Evolutionary conservation across 2,113 vertebrate species (phyloP).

Genomic region (Mionectes macconnelli): DNA sequence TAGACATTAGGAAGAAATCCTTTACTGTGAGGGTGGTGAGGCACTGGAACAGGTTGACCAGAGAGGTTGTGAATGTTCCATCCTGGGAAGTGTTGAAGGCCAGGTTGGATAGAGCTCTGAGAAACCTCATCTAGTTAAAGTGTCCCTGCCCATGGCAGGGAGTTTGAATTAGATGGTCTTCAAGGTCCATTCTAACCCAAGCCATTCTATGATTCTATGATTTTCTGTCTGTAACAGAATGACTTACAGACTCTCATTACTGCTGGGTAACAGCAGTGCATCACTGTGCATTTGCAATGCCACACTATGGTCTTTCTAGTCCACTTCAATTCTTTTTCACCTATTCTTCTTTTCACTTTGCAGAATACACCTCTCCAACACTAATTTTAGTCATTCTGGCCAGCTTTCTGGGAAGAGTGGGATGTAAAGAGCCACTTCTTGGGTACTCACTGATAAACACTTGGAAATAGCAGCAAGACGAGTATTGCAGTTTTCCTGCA

Average conservation of each 20-base stretch:
- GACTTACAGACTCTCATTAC: background rate
- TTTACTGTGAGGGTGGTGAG: background rate
- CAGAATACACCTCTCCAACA: background rate
- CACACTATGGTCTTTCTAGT: background rate
- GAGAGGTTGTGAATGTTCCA: background rate
- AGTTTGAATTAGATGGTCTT: background rate
- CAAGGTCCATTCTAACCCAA: background rate
- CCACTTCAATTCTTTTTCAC: background rate
- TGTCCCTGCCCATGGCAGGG: background rate
- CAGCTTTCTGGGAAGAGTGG: background rate
- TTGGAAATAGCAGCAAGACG: background rate
- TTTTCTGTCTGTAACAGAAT: background rate
- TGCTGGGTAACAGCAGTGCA: background rate
- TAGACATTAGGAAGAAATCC: background rate
- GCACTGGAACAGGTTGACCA: background rate
- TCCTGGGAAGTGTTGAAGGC: background rate
- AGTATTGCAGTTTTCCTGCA: background rate
- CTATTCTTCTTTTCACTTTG: background rate
- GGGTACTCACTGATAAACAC: background rate
- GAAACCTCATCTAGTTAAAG: background rate
- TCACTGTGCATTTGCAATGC: background rate
- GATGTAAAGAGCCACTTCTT: background rate
- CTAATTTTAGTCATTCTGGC: background rate
- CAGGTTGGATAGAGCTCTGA: background rate
- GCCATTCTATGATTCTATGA: background rate